Base-by-base conservation (phyloP, 2,113 vertebrate species). In the Sterrhoptilus dennistouni region DNA sequence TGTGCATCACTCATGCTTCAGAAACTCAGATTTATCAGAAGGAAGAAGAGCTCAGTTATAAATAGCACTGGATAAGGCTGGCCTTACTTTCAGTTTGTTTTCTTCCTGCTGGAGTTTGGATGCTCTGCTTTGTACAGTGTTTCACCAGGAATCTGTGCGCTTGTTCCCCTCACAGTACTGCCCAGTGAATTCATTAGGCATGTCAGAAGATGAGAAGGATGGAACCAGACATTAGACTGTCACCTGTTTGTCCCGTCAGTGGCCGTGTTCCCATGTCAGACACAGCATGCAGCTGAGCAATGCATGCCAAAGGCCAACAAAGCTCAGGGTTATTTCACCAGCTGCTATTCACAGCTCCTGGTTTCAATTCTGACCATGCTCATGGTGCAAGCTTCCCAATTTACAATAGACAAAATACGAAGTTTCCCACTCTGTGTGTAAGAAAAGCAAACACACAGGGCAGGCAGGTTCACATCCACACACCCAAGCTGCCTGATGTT, bases 1-100 rank as follows among this genome's bases (percentile, higher is more conserved):
- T 69, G 61, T 53, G 45, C 66, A 86, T 74, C 28, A 47, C 33
- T 93, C 40, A 60, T 40, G 28, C 85, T 95, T 94, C 64, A 83
- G 79, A 74, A 44, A 59, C 59, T 77, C 52, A 47, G 47, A 94
- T 87, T 92, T 83, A 93, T 71, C 76, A 54, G 36, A 63, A 88
- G 72, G 68, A 96, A 95, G 56, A 64, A 86, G 56, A 88, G 47
- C 49, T 88, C 31, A 33, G 60, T 74, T 96, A 96, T 68, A 96
- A 95, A 97, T 86, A 95, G 90, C 86, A 83, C 22, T 66, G 79
- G 64, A 59, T 81, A 83, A 74, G 60, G 52, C 47, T 75, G 60
- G 44, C 8, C 49, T 25, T 95, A 53, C 44, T 88, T 96, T 70
- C 38, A 47, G 68, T 66, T 94, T 93, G 78, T 74, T 88, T 91